Conservation (phyloP, 1,140 invertebrate genomes). For the Calycopis cecrops region DNA sequence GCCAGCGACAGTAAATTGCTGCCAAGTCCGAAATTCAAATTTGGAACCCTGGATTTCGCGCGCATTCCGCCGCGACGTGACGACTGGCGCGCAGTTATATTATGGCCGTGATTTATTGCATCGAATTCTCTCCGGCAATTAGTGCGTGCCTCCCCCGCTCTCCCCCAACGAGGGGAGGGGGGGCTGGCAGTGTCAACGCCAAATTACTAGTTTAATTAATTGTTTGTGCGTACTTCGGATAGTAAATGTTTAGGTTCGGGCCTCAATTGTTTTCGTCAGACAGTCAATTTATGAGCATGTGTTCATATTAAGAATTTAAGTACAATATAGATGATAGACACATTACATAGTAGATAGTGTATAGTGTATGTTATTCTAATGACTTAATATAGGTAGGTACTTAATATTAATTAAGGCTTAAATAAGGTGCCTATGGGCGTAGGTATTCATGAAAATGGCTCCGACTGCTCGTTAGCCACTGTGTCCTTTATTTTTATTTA, state of each 20-base stretch:
- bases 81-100: slow-evolving; percentile 51
- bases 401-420: too few species aligned
- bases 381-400: too few species aligned
- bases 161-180: too few species aligned
- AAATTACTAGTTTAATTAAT: slow-evolving; percentile 16
- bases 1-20: slow-evolving; percentile 26
- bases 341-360: too few species aligned
- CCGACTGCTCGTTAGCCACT: too few species aligned
- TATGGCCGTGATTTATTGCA: slow-evolving; percentile 70
- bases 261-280: not conserved
- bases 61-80: slow-evolving; percentile 55
- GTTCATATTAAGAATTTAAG: too few species aligned
- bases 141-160: slow-evolving; percentile 57
- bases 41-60: slow-evolving; percentile 46
- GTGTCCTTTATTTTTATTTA: too few species aligned
- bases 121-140: slow-evolving; percentile 70
- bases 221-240: slow-evolving; percentile 13
- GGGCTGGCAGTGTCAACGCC: not conserved
- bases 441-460: too few species aligned
- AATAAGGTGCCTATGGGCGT: too few species aligned
- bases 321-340: too few species aligned
- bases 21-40: slow-evolving; percentile 30
- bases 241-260: slow-evolving; percentile 2
- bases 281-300: not conserved
- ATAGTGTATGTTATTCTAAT: too few species aligned